A percentile compares a stretch with the other conserved stretches of the same genome.
These are phyloP conservation scores for Napeogenes sylphis DNA, from an alignment of 2,888 invertebrate species.

Conservation along the genomic window DNA sequence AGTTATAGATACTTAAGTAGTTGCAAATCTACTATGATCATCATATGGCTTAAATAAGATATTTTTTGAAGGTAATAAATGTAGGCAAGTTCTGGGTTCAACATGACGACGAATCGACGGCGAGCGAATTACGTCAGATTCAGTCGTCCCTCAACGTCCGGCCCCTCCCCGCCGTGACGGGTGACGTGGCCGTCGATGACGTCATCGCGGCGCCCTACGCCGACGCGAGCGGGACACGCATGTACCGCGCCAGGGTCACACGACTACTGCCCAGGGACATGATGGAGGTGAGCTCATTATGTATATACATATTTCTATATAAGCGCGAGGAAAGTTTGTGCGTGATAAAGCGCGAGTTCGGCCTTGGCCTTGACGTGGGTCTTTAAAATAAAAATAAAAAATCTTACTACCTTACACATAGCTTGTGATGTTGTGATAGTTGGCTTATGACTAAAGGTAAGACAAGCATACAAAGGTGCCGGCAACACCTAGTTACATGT, in stretches of 20 bases:
- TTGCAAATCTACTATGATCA: too few relatives aligned
- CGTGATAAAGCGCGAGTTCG: too few relatives aligned
- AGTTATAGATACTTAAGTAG: too few relatives aligned
- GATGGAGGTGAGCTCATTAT: constrained; percentile 46
- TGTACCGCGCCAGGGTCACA: constrained; percentile 77
- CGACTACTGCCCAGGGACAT: constrained; percentile 51
- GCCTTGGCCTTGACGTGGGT: too few relatives aligned
- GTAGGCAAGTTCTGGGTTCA: constrained; percentile 85
- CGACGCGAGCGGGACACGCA: constrained; percentile 42
- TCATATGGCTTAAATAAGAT: too few relatives aligned
- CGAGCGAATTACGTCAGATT: constrained; percentile 41
- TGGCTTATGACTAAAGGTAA: too few relatives aligned
- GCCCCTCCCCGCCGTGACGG: constrained; percentile 41
- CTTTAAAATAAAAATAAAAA: too few relatives aligned
- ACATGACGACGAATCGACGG: constrained; percentile 67
- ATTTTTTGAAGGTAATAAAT: constrained; percentile 59
- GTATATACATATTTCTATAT: too few relatives aligned
- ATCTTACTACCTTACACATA: too few relatives aligned
- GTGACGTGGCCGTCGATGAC: constrained; percentile 29
- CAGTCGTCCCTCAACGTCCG: constrained; percentile 39
- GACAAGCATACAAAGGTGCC: too few relatives aligned
- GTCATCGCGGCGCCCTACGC: constrained; percentile 77
- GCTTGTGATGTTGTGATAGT: too few relatives aligned
- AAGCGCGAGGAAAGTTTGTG: not conserved
- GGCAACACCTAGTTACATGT: too few relatives aligned